A percentile compares a stretch with the other conserved stretches of the same genome.
Conservation (phyloP, 2,113 vertebrate species). For the Triplophysa siluroides region DNA sequence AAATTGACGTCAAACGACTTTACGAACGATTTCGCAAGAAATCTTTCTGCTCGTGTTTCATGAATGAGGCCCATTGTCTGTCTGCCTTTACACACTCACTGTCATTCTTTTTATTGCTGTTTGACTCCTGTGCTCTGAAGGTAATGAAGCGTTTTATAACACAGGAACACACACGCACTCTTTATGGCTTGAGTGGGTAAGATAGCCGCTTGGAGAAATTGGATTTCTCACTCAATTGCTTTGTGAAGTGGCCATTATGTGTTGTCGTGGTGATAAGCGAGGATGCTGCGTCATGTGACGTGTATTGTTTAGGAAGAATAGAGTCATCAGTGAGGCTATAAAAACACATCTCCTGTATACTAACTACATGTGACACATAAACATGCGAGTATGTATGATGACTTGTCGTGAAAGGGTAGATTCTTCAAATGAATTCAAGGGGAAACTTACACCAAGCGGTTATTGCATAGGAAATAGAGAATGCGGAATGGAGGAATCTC, state of each 20-base stretch:
- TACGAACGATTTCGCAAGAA: no score
- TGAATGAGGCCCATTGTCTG: neutral
- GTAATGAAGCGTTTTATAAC: conserved; percentile 10
- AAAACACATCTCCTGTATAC: conserved; percentile 3
- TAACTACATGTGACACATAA: neutral
- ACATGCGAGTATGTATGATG: neutral
- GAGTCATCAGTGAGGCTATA: neutral
- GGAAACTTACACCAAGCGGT: neutral
- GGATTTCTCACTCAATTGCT: conserved; percentile 18
- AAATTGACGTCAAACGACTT: no score
- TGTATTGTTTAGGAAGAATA: neutral
- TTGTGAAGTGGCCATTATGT: conserved; percentile 40
- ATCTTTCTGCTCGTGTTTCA: no score
- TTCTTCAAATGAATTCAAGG: neutral
- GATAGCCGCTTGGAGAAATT: neutral
- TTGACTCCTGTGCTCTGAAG: neutral
- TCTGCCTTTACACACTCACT: neutral
- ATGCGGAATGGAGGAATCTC: neutral
- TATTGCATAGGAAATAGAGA: neutral
- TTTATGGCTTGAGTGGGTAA: neutral
- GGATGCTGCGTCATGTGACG: conserved; percentile 12
- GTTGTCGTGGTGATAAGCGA: conserved; percentile 14
- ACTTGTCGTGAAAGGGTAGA: neutral
- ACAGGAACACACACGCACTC: neutral
- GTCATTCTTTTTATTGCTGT: neutral